phyloP scores from a whole-genome alignment of 2,113 vertebrate genomes.

The Halcyon senegalensis region DNA sequence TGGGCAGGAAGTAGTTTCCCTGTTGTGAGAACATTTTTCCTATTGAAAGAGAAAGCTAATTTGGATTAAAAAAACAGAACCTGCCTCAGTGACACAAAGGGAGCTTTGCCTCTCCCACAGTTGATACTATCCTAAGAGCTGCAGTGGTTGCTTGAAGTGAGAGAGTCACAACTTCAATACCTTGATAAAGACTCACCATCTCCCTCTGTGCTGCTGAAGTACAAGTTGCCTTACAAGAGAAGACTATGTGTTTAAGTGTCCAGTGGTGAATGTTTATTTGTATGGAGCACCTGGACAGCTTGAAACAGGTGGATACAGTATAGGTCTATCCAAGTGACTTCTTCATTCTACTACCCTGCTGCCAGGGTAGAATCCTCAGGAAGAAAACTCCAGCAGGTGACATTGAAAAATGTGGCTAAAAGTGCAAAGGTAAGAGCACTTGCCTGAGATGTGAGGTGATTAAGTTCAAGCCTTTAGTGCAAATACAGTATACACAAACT shows the following conservation, averaged over 20 bases:
- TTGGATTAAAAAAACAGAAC: background rate
- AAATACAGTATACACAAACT: background rate
- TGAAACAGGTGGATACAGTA: background rate
- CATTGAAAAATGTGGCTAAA: background rate
- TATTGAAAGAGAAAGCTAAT: background rate
- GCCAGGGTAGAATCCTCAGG: background rate
- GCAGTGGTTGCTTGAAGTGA: background rate
- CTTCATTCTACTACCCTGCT: background rate
- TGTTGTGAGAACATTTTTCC: background rate
- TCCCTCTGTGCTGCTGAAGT: background rate
- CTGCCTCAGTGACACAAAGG: background rate
- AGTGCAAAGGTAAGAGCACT: background rate
- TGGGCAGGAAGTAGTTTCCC: background rate
- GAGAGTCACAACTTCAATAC: background rate
- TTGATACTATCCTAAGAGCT: background rate
- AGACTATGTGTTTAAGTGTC: background rate
- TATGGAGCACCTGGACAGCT: background rate
- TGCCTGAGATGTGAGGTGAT: background rate
- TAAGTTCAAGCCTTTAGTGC: background rate
- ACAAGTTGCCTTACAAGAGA: background rate
- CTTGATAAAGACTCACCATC: background rate
- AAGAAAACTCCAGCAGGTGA: background rate
- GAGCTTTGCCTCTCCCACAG: background rate
- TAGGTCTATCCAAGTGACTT: background rate
- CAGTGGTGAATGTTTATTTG: background rate